phyloP scores from a whole-genome alignment of 2,888 invertebrate genomes.

The Tachystola acroxantha region DNA sequence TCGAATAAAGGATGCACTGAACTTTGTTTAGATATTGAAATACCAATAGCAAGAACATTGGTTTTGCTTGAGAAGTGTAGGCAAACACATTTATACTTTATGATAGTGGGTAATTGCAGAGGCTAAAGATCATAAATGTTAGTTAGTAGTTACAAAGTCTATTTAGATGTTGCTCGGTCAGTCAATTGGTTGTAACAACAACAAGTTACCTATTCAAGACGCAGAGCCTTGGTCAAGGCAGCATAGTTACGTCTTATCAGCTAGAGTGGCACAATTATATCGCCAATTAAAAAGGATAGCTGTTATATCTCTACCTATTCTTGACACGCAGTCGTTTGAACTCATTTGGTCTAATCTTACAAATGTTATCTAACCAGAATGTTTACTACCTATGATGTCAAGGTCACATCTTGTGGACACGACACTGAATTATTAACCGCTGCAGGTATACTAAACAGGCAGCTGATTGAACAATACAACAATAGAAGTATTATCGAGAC shows the following conservation, averaged over 20 bases:
- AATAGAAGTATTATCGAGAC: slow-evolving; percentile 2
- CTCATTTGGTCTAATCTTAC: slow-evolving; percentile 4
- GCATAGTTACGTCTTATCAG: slow-evolving; percentile 8
- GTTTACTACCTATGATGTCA: background rate
- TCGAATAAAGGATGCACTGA: too few species aligned
- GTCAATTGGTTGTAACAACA: slow-evolving; percentile 37
- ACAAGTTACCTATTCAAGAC: slow-evolving; percentile 21
- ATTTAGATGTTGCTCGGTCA: background rate
- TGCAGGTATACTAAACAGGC: slow-evolving; percentile 8
- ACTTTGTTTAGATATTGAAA: too few species aligned
- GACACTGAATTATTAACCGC: background rate
- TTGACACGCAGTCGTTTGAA: slow-evolving; percentile 24
- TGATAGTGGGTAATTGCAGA: too few species aligned
- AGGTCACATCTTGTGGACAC: background rate
- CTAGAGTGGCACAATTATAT: slow-evolving; percentile 21
- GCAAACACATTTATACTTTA: too few species aligned
- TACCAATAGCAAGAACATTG: too few species aligned
- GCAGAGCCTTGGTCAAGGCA: slow-evolving; percentile 28
- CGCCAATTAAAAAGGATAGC: slow-evolving; percentile 37
- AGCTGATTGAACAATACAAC: slow-evolving; percentile 12
- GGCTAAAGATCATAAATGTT: background rate
- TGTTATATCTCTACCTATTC: too few species aligned
- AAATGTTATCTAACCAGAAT: background rate
- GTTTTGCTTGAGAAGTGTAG: too few species aligned
- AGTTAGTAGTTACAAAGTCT: background rate